Evolutionary conservation across 2,888 invertebrate species (phyloP), one percentile per base, ranked within the genome.

Genomic region (Eurytoma californica): DNA sequence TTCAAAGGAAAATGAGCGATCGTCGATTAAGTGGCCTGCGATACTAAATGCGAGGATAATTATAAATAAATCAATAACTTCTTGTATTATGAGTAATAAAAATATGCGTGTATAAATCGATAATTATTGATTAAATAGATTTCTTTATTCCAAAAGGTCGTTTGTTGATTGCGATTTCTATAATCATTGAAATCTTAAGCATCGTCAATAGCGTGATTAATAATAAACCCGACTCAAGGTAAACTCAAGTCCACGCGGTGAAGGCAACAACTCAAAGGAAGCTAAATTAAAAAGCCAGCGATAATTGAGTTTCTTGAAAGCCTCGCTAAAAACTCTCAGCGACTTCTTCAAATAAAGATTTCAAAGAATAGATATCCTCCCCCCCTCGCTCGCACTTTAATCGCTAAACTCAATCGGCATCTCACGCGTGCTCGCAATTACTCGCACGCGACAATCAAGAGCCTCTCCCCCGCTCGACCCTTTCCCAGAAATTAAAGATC

Each of bases 271-370:
- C 18, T 14, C 14, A 60, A 39, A 14, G 55, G 3, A 14, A 58
- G 57, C 51, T 18, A 30, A 75, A 18, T 58, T n/a, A 60, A 76
- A 76, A 49, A 14, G 14, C 4, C 55, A 47, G 24, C 12, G 68
- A 61, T 76, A 65, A 65, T 70, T 58, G 70, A 70, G 13, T 7
- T 18, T 14, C 30, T 18, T 30, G 39, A 76, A 76, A 65, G 65
- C 53, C 18, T 20, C 51, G 58, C 30, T 28, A 7, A 57, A 63
- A 39, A 58, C 1, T 24, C 58, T 20, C 69, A 55, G 49, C 14
- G 63, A 72, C 18, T 74, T 67, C 24, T 65, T 28, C 60, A 72
- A 67, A 49, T 58, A 73, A 79, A 79, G 78, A 79, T 79, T 79
- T 73, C 63, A 63, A 49, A 53, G 73, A 79, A 68, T n/a, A 14